Evolutionary conservation across 1,140 invertebrate species (phyloP).

Genomic region (Araneus ventricosus): DNA sequence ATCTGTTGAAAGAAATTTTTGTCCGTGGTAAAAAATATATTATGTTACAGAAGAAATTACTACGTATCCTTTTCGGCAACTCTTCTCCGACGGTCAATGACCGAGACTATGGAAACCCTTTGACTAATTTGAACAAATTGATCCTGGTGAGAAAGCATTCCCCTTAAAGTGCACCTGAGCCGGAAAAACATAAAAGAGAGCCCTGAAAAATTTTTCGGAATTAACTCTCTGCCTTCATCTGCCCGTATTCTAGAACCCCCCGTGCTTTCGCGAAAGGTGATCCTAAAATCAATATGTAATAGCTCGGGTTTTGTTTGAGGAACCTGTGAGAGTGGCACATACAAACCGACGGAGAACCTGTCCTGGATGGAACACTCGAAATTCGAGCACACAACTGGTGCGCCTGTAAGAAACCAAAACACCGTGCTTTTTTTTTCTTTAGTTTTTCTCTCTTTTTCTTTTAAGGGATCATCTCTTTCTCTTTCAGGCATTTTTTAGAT

Average conservation of each 20-base stretch:
- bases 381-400: conserved; percentile 13
- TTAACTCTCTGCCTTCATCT: conserved; percentile 10
- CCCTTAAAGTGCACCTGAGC: background rate
- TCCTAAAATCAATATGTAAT: conserved; percentile 62
- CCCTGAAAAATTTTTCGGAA: conserved; percentile 26
- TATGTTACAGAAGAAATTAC: too few relatives aligned
- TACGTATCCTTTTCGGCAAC: too few relatives aligned
- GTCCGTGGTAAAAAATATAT: too few relatives aligned
- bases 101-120: conserved; percentile 23
- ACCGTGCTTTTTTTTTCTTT: background rate
- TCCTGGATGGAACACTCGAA: conserved; percentile 28
- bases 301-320: conserved; percentile 56
- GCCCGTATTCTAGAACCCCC: background rate
- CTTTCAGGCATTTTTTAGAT: background rate
- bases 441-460: background rate
- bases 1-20: too few relatives aligned
- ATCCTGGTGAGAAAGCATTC: background rate
- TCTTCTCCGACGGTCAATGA: background rate
- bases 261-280: conserved; percentile 20
- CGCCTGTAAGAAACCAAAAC: background rate
- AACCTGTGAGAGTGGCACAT: conserved; percentile 42
- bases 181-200: conserved; percentile 25
- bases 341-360: conserved; percentile 5
- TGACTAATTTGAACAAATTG: background rate
- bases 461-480: conserved; percentile 22